Evolutionary conservation across 2,888 invertebrate genomes (phyloP).

Genomic region (Napeogenes inachia): DNA sequence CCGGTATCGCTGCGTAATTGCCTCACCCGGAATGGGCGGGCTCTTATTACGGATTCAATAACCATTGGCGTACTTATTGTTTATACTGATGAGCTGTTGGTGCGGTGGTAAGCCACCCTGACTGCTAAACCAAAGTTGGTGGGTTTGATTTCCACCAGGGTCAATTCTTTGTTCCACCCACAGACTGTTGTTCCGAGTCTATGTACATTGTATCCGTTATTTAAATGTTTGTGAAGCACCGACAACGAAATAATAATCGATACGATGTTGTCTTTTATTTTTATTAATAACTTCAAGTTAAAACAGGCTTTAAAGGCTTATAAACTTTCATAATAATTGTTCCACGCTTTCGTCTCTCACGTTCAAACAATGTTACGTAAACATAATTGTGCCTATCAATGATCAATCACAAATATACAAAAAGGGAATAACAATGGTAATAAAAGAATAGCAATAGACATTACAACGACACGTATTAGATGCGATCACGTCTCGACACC

Average conservation of each 20-base stretch:
- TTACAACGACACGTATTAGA: slow-evolving; percentile 31
- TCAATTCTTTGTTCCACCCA: too few relatives aligned
- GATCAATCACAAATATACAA: not conserved
- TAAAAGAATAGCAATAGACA: slow-evolving; percentile 25
- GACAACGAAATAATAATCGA: too few relatives aligned
- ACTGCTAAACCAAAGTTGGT: too few relatives aligned
- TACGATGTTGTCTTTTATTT: too few relatives aligned
- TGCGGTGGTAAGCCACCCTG: too few relatives aligned
- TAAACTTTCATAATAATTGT: not conserved
- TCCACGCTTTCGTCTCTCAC: slow-evolving; percentile 2
- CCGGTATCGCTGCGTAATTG: slow-evolving; percentile 62
- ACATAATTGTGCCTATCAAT: not conserved
- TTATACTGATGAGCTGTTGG: too few relatives aligned
- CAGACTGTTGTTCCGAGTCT: too few relatives aligned
- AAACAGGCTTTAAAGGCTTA: not conserved
- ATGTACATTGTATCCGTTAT: too few relatives aligned
- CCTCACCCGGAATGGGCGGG: slow-evolving; percentile 47
- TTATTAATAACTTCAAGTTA: too few relatives aligned
- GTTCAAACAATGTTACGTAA: slow-evolving; percentile 8
- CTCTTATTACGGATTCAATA: slow-evolving; percentile 29
- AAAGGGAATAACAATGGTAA: slow-evolving; percentile 1
- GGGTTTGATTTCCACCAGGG: too few relatives aligned
- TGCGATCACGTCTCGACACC: slow-evolving; percentile 39
- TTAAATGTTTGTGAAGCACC: too few relatives aligned
- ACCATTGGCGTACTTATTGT: not conserved